Base-by-base conservation (phyloP, 1,140 invertebrate genomes). In the Linepithema humile region DNA sequence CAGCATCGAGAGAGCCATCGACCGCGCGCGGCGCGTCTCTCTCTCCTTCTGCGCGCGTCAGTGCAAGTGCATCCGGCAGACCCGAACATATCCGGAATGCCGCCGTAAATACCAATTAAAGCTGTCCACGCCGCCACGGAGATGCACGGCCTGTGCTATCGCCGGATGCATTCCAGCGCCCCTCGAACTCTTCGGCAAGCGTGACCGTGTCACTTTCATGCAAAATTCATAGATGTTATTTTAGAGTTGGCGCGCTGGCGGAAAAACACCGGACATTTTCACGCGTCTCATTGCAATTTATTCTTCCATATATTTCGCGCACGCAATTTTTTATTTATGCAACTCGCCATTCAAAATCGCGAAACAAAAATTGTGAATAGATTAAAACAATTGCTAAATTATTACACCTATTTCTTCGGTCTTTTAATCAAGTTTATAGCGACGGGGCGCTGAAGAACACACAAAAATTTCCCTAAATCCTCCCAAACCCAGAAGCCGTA, bases 51-150 rank as follows among this genome's bases (percentile, higher is more conserved):
- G 1, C 12, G 20, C 38, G 6, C 45, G 48, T 67, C 45, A 7
- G 12, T 7, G 35, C 62, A 35, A 77, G 59, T 40, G 64, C 60
- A 78, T 64, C 38, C n/a, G 35, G 23, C 59, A 78, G 50, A 23
- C 50, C 4, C 9, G 29, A 70, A 53, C 67, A 70, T 53, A 53
- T 0, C 12, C 48, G 75, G 35, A 15, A 57, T 43, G 64, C 65
- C 85, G 65, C 84, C 86, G 88, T 90, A 91, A 91, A 91, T 88
- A 92, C 83, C 88, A 89, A 92, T 91, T 90, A 91, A 88, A 88
- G 73, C 57, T 59, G 64, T 55, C 50, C 64, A 32, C 23, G 26
- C 23, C 26, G 75, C 38, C 35, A 55, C 35, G 45, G 38, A 80
- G 35, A 70, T 70, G 35, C 35, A 43, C 23, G 64, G 43, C 1